Evolutionary conservation across 2,888 invertebrate species (phyloP).

Genomic region (Taenaris catops): DNA sequence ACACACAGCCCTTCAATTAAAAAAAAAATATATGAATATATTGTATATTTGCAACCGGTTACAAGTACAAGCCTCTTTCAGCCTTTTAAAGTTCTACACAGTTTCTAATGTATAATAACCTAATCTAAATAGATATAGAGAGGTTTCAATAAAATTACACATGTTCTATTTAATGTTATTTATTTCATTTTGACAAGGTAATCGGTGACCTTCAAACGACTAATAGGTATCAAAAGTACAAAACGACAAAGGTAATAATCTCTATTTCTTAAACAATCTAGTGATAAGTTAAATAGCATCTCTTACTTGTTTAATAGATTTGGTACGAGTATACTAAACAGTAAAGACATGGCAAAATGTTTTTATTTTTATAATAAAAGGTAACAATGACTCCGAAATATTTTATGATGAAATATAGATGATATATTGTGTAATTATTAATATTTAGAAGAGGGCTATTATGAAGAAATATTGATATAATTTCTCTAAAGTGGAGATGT

Average conservation of each 20-base stretch:
- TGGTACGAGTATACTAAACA: conserved; percentile 51
- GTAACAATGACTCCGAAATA: conserved; percentile 42
- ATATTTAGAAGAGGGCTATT: no score
- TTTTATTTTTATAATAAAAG: conserved; percentile 37
- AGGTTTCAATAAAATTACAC: conserved; percentile 24
- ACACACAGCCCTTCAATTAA: no score
- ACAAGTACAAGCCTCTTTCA: no score
- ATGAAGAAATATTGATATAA: no score
- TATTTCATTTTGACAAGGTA: conserved; percentile 76
- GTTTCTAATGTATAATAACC: no score
- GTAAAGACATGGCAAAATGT: conserved; percentile 31
- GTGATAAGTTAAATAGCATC: conserved; percentile 66
- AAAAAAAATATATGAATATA: no score
- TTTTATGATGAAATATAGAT: no score
- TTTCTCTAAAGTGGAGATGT: no score
- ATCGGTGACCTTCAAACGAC: conserved; percentile 75
- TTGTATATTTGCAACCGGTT: no score
- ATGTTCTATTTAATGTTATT: conserved; percentile 57
- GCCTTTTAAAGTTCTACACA: no score
- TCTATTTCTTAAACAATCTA: conserved; percentile 60
- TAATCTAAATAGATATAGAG: no score
- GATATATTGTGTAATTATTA: no score
- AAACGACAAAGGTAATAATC: conserved; percentile 66
- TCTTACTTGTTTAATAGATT: conserved; percentile 49
- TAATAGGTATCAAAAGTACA: conserved; percentile 75